These are phyloP conservation scores for Ochlodes sylvanus DNA, from an alignment of 2,888 invertebrate species.

Conservation along the genomic window DNA sequence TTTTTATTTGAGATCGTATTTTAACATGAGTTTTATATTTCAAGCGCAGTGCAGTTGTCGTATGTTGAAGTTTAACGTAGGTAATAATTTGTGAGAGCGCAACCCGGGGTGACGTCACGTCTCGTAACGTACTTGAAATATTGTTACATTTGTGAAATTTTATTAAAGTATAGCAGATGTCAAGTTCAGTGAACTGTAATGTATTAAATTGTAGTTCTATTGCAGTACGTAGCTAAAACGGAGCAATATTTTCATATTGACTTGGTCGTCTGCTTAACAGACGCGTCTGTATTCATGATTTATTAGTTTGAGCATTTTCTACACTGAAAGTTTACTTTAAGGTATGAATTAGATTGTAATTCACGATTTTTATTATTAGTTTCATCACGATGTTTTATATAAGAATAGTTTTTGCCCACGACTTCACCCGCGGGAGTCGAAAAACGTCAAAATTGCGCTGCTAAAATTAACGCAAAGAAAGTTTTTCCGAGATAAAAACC, in stretches of 20 bases:
- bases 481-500: too few relatives aligned
- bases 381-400: too few relatives aligned
- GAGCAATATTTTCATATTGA: not conserved
- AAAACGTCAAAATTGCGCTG: too few relatives aligned
- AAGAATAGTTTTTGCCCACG: too few relatives aligned
- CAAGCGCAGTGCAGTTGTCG: not conserved
- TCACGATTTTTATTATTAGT: too few relatives aligned
- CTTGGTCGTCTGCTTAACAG: not conserved
- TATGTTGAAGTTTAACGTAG: not conserved
- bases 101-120: not conserved
- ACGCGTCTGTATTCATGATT: not conserved
- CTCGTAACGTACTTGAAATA: conserved; percentile 1
- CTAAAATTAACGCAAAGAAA: too few relatives aligned
- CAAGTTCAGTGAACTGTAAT: conserved; percentile 3
- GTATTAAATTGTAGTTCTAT: not conserved
- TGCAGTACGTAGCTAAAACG: not conserved
- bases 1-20: too few relatives aligned
- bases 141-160: conserved; percentile 4
- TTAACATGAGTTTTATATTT: too few relatives aligned
- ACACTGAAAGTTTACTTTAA: not conserved
- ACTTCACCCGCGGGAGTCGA: too few relatives aligned
- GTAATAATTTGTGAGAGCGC: conserved; percentile 1
- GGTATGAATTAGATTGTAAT: too few relatives aligned
- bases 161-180: not conserved
- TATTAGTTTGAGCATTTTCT: not conserved